Base-by-base conservation (phyloP, 2,888 invertebrate species). In the Spisula solida region DNA sequence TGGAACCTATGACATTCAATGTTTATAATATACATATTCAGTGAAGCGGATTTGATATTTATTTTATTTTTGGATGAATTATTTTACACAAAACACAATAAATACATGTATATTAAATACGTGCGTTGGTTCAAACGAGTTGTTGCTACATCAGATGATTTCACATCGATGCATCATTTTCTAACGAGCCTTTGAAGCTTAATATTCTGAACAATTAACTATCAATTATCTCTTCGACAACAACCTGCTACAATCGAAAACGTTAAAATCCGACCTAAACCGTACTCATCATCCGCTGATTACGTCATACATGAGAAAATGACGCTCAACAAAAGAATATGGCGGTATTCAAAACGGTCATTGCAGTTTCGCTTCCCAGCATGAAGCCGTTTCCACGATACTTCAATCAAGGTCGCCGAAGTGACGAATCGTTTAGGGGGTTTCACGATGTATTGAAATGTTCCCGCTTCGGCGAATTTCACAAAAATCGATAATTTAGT, bases 401-500 rank as follows among this genome's bases (percentile, higher is more conserved):
- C 34, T 75, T 75, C 34, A 16, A 34, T 16, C 34, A 31, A 75
- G 34, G 75, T 31, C 75, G 31, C 31, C 75, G 16, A 34, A 75
- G 31, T 75, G 75, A 75, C 75, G 20, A 75, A 75, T 75, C 75
- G 75, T 75, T 75, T 75, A 16, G 25, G 34, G 29, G 70, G 0
- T 14, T 70, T 29, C 29, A 14, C 75, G 34, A 75, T 75, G 75
- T 75, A 34, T 34, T 34, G 18, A 75, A 75, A 75, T 75, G 31
- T 70, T 75, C 75, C 75, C 75, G 75, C 75, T 75, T 31, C 34
- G 20, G 34, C 75, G 75, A 75, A 34, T 75, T 75, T 75, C 75
- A 75, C 75, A 82, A 82, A 82, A 82, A 82, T 82, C 82, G 82
- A 82, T 82, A 82, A 18, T 31, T n/a, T n/a, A 34, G n/a, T 51